phyloP scores from a whole-genome alignment of 2,113 vertebrate genomes.

The Planiliza haematocheilus region DNA sequence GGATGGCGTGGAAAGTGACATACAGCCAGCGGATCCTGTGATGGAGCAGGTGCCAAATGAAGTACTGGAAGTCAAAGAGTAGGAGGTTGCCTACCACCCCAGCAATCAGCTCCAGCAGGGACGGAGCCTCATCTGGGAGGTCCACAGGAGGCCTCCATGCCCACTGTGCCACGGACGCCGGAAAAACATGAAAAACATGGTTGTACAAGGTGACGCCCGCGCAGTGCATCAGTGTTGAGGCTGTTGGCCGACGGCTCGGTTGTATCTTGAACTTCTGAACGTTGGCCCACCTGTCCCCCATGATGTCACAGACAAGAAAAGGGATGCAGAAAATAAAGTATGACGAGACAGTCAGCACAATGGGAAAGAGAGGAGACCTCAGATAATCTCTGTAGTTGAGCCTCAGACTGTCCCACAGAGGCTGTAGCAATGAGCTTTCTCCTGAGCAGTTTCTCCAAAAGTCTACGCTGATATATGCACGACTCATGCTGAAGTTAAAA shows the following conservation, averaged over 20 bases:
- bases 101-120: slow-evolving; percentile 69
- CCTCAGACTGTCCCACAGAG: slow-evolving; percentile 77
- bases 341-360: slow-evolving; percentile 78
- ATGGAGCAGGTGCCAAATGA: slow-evolving; percentile 83
- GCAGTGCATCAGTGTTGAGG: slow-evolving; percentile 74
- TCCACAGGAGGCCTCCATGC: slow-evolving; percentile 80
- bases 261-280: slow-evolving; percentile 82
- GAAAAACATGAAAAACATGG: slow-evolving; percentile 80
- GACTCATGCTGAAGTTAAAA: slow-evolving; percentile 51
- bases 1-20: slow-evolving; percentile 81
- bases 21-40: slow-evolving; percentile 82
- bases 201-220: slow-evolving; percentile 81
- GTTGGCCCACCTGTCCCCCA: slow-evolving; percentile 72
- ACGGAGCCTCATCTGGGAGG: slow-evolving; percentile 75
- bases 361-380: slow-evolving; percentile 80
- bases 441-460: slow-evolving; percentile 50
- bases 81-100: slow-evolving; percentile 78
- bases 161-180: slow-evolving; percentile 82
- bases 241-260: slow-evolving; percentile 61
- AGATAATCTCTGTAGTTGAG: slow-evolving; percentile 75
- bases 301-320: slow-evolving; percentile 77
- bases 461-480: slow-evolving; percentile 9
- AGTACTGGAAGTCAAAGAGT: slow-evolving; percentile 85
- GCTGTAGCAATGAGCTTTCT: slow-evolving; percentile 73
- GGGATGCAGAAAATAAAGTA: slow-evolving; percentile 80